These are phyloP conservation scores for Himalopsyche phryganea DNA, from an alignment of 1,140 invertebrate genomes.

Conservation along the genomic window DNA sequence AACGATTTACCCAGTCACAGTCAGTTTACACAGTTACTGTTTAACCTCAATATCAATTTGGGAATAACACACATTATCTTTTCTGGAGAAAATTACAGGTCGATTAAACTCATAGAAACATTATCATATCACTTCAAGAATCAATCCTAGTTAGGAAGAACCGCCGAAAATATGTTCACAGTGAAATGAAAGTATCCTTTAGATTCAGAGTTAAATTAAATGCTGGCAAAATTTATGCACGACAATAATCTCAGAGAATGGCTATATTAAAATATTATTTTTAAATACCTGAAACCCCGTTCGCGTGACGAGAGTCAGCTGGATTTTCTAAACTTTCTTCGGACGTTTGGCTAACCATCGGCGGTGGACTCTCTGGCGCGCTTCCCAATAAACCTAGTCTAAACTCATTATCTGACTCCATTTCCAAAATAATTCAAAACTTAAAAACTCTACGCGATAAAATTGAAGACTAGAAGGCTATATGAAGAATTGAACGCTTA, in stretches of 20 bases:
- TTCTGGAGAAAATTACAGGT: no score
- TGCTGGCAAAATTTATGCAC: background rate
- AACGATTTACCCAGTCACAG: background rate
- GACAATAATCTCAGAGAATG: background rate
- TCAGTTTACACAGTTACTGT: background rate
- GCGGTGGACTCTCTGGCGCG: conserved; percentile 45
- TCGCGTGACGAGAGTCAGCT: conserved; percentile 36
- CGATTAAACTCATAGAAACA: no score
- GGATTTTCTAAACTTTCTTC: conserved; percentile 34
- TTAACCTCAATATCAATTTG: background rate
- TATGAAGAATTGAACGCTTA: background rate
- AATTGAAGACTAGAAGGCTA: conserved; percentile 41
- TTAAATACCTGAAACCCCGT: conserved; percentile 41
- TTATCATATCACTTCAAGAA: no score
- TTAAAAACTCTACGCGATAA: conserved; percentile 38
- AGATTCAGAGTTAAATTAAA: background rate
- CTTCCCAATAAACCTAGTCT: conserved; percentile 47
- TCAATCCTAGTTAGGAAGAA: no score
- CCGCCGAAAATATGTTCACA: background rate
- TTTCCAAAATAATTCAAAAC: conserved; percentile 33
- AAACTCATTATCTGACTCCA: conserved; percentile 47
- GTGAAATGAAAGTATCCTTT: background rate
- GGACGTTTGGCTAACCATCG: conserved; percentile 41
- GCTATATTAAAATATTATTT: background rate
- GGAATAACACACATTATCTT: background rate